Evolutionary conservation across 2,797 vertebrate species (phyloP).

Genomic region (Gambusia yucatana): DNA sequence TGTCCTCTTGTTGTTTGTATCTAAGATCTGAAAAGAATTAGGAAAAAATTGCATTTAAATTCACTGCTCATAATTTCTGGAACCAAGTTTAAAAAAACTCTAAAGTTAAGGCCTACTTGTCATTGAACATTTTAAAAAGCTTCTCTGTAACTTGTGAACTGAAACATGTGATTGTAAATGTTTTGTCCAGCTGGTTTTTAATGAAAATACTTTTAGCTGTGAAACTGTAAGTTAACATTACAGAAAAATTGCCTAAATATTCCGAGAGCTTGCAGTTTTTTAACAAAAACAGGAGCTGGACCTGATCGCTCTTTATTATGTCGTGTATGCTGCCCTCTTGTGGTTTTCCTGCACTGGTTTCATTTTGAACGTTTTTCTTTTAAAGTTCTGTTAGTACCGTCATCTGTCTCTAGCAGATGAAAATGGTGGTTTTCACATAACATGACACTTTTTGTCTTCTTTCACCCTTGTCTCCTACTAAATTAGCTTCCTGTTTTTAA

Average conservation of each 20-base stretch:
- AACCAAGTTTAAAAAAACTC: background rate
- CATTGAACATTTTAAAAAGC: background rate
- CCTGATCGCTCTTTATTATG: background rate
- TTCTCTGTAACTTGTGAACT: background rate
- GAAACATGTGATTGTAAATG: background rate
- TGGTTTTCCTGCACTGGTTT: slow-evolving; percentile 25
- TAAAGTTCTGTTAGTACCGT: background rate
- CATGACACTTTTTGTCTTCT: background rate
- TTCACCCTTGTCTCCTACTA: background rate
- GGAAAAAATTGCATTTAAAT: background rate
- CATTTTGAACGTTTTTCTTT: background rate
- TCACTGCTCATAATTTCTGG: background rate
- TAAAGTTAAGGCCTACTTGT: background rate
- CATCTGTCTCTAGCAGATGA: no score
- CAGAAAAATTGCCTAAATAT: background rate
- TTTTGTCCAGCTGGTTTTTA: background rate
- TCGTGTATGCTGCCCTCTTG: slow-evolving; percentile 54
- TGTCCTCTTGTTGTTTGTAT: background rate
- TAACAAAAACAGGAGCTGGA: background rate
- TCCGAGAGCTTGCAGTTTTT: background rate
- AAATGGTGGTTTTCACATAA: background rate
- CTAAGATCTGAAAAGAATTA: background rate
- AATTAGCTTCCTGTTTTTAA: slow-evolving; percentile 49
- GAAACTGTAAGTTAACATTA: background rate
- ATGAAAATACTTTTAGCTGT: background rate